Evolutionary conservation across 2,888 invertebrate species (phyloP).

Genomic region (Stenolophus ochropezus): DNA sequence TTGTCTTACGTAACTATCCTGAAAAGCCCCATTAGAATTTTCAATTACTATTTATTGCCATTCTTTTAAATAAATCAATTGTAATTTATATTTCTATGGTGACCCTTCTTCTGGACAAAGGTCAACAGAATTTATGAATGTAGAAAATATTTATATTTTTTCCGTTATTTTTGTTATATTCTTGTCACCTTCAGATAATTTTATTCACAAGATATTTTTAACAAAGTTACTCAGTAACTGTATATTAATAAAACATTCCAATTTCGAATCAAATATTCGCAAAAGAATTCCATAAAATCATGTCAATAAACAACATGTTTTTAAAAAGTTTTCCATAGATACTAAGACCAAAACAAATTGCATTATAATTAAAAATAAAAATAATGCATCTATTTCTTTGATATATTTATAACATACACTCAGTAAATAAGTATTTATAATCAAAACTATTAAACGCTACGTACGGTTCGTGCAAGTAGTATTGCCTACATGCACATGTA

Average conservation of each 20-base stretch:
- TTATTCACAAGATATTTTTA: background rate
- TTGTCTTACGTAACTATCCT: background rate
- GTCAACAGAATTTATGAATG: background rate
- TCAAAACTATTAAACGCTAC: background rate
- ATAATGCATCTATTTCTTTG: background rate
- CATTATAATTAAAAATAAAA: background rate
- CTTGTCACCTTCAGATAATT: background rate
- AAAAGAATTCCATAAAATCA: background rate
- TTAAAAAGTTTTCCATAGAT: background rate
- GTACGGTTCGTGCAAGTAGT: background rate
- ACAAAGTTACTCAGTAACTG: background rate
- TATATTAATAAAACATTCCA: background rate
- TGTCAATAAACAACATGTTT: background rate
- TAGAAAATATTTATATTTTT: background rate
- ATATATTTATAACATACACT: background rate
- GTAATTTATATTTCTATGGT: background rate
- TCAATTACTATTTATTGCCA: no score
- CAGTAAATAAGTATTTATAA: background rate
- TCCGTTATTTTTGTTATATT: background rate
- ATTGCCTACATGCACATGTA: background rate
- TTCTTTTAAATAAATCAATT: no score
- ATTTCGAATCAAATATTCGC: background rate
- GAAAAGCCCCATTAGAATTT: background rate
- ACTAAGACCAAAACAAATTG: slow-evolving; percentile 9
- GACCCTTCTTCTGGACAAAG: background rate